These are phyloP conservation scores for Notarius lentiginosus DNA, from an alignment of 2,113 vertebrate genomes.

Conservation along the genomic window DNA sequence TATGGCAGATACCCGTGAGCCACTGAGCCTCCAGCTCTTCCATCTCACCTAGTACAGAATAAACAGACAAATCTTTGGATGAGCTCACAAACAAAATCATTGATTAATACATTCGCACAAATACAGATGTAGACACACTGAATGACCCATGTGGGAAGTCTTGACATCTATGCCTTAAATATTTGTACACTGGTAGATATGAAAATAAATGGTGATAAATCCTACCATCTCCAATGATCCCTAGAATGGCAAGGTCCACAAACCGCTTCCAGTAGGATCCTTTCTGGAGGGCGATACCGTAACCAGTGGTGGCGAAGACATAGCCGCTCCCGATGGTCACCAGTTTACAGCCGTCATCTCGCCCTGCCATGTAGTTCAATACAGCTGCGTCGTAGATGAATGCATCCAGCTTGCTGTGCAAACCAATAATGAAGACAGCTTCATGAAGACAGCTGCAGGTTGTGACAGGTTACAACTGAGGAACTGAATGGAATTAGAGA, in stretches of 20 bases:
- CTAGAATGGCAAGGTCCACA: constrained; percentile 92
- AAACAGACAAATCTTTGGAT: background rate
- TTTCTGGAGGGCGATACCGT: constrained; percentile 96
- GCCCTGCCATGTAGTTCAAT: constrained; percentile 96
- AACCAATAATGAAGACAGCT: constrained; percentile 23
- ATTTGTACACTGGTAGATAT: constrained; percentile 49
- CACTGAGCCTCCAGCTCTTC: constrained; percentile 95
- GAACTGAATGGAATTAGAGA: constrained; percentile 28
- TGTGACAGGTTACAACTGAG: constrained; percentile 17
- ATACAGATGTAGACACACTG: constrained; percentile 60
- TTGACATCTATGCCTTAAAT: background rate
- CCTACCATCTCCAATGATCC: constrained; percentile 95
- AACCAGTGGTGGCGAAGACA: constrained; percentile 98
- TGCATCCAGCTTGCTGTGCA: constrained; percentile 91
- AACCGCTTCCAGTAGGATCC: constrained; percentile 97
- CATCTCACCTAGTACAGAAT: constrained; percentile 85
- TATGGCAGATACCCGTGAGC: constrained; percentile 97
- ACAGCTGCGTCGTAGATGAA: constrained; percentile 98
- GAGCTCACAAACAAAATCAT: constrained; percentile 51
- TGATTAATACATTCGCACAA: constrained; percentile 41
- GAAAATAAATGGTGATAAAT: constrained; percentile 53
- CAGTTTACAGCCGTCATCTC: constrained; percentile 96
- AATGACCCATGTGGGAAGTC: background rate
- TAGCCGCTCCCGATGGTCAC: constrained; percentile 98
- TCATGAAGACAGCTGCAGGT: constrained; percentile 17